A percentile compares a stretch with the other conserved stretches of the same genome.
Conservation (phyloP, 2,113 vertebrate genomes). For the Neogobius melanostomus region DNA sequence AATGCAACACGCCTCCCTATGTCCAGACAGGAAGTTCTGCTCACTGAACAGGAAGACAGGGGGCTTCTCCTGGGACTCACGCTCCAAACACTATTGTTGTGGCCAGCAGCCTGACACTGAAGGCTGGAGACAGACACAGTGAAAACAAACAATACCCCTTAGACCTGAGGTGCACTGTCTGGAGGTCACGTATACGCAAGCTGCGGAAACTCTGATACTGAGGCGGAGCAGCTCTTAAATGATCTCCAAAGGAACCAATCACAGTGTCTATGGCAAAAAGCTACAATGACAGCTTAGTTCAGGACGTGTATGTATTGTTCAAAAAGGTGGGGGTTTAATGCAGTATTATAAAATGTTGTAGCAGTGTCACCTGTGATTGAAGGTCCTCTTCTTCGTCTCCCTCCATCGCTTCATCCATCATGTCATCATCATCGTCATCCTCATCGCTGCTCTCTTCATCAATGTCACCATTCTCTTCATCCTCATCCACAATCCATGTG, state of each 20-base stretch:
- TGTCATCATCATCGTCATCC: constrained; percentile 69
- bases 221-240: constrained; percentile 4
- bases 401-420: constrained; percentile 71
- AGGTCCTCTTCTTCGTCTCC: constrained; percentile 68
- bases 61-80: constrained; percentile 76
- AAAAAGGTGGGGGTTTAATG: not conserved
- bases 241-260: not conserved
- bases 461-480: constrained; percentile 63
- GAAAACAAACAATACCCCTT: constrained; percentile 75
- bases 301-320: not conserved
- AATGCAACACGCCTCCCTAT: constrained; percentile 63
- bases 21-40: constrained; percentile 78
- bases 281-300: not conserved
- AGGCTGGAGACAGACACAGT: constrained; percentile 67
- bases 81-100: constrained; percentile 83
- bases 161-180: constrained; percentile 53
- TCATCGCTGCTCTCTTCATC: constrained; percentile 75
- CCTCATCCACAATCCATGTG: constrained; percentile 89
- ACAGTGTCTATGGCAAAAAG: constrained; percentile 38
- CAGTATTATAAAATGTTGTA: not conserved
- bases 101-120: constrained; percentile 71
- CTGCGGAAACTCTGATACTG: constrained; percentile 15
- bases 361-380: constrained; percentile 78
- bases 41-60: constrained; percentile 77
- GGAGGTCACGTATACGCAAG: constrained; percentile 70